A percentile compares a stretch with the other conserved stretches of the same genome.
These are phyloP conservation scores for Acanthoscelides obtectus DNA, from an alignment of 2,888 invertebrate genomes.

Conservation along the genomic window DNA sequence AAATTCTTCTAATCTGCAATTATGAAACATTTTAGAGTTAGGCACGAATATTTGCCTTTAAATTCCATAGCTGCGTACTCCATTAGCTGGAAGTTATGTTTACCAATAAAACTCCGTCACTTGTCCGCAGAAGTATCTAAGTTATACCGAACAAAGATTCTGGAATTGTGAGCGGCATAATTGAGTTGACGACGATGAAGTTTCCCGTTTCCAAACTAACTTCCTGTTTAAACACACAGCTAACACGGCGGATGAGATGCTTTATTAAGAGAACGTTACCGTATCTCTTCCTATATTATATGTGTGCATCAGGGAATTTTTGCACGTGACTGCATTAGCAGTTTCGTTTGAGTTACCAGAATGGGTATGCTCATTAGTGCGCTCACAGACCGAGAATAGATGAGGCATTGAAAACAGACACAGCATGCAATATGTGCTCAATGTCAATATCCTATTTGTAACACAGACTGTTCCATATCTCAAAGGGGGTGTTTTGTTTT, in stretches of 20 bases:
- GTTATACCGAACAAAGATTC: neutral
- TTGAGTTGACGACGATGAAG: neutral
- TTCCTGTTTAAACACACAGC: neutral
- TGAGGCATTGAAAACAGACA: no score
- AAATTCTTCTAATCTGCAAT: neutral
- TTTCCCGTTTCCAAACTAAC: neutral
- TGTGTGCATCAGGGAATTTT: neutral
- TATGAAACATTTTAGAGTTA: neutral
- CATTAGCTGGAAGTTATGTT: neutral
- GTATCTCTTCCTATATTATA: neutral
- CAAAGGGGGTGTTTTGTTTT: no score
- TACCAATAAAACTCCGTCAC: neutral
- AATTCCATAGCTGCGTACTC: neutral
- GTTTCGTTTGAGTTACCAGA: no score
- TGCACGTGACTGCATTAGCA: neutral
- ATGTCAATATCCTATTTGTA: no score
- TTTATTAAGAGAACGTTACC: neutral
- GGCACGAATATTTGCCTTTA: neutral
- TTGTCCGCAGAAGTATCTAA: neutral
- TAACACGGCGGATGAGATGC: neutral
- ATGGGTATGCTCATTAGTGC: no score
- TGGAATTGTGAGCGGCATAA: neutral
- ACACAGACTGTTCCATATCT: no score
- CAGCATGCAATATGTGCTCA: no score
- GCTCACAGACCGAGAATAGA: no score